Conservation (phyloP, 2,797 vertebrate genomes). For the Microchirus variegatus region DNA sequence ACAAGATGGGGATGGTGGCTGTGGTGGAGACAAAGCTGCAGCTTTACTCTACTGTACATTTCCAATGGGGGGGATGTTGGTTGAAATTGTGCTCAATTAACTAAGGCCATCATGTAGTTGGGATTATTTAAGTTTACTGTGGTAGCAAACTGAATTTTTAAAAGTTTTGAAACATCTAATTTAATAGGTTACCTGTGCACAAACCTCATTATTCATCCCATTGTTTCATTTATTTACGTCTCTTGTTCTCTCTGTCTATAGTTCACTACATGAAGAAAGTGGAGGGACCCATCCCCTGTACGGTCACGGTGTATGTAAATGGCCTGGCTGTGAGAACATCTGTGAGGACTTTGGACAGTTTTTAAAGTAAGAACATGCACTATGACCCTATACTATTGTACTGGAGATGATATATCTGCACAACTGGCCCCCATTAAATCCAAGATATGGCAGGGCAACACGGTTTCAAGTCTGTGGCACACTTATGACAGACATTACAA, state of each 20-base stretch:
- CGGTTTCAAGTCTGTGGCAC: too few relatives aligned
- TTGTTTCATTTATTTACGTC: conserved; percentile 29
- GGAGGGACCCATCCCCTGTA: conserved; percentile 96
- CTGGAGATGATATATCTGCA: background rate
- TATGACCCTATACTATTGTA: background rate
- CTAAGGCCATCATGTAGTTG: background rate
- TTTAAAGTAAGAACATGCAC: conserved; percentile 90
- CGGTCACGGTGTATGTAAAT: conserved; percentile 98
- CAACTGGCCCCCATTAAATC: too few relatives aligned
- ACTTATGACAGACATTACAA: too few relatives aligned
- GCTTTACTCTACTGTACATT: conserved; percentile 28
- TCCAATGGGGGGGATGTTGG: conserved; percentile 20
- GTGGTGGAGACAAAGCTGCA: conserved; percentile 37
- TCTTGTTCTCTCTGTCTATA: conserved; percentile 86
- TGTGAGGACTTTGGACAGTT: conserved; percentile 99
- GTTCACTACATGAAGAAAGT: conserved; percentile 95
- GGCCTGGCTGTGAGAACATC: conserved; percentile 98
- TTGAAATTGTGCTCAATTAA: background rate
- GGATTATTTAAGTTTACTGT: conserved; percentile 4
- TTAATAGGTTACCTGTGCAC: too few relatives aligned
- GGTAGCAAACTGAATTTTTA: background rate
- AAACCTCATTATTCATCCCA: background rate
- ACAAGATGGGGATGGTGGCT: conserved; percentile 60
- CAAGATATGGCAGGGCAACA: too few relatives aligned
- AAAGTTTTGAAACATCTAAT: conserved; percentile 44